Base-by-base conservation (phyloP, 2,797 vertebrate species). In the Enteromius mattozi region DNA sequence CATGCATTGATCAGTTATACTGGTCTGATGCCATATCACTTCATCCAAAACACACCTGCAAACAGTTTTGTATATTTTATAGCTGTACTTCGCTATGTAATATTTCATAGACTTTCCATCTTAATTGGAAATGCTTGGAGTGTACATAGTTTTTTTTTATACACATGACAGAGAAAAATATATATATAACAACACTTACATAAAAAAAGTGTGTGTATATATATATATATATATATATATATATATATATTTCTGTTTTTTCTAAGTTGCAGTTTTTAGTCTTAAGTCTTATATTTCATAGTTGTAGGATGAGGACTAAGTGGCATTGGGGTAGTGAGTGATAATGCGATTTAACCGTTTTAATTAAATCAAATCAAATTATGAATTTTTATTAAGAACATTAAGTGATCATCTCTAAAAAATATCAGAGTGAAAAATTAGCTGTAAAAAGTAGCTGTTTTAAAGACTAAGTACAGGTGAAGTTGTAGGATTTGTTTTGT, bases 31-130 rank as follows among this genome's bases (percentile, higher is more conserved):
- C 27, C 24, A 2, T 33, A 16, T 65, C 56, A 78, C 14, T 78
- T 45, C 3, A n/a, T 30, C 24, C 40, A 66, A 66, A 66, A 66
- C 59, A 66, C 16, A 68, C 27, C 33, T 70, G 65, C n/a, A 69
- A 80, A 54, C 65, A 75, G 72, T 54, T 35, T 74, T 35, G 47
- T 9, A 6, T 56, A 3, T 56, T 75, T 33, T 51, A 19, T 72
- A 21, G 13, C 21, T 24, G 21, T 24, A 2, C 14, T 76, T 56
- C 56, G 45, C 45, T 12, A 10, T 51, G 4, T 21, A 74, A 51
- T 49, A 33, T 51, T 74, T 74, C 21, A 33, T 5, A 2, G 27
- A 51, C 71, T 51, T 9, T 33, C 6, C 6, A 37, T 37, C 6
- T 19, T 12, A 3, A 30, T 30, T 4, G 24, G 3, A 47, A 72